These are phyloP conservation scores for Parnassius orleans DNA, from an alignment of 2,888 invertebrate species.

Conservation along the genomic window DNA sequence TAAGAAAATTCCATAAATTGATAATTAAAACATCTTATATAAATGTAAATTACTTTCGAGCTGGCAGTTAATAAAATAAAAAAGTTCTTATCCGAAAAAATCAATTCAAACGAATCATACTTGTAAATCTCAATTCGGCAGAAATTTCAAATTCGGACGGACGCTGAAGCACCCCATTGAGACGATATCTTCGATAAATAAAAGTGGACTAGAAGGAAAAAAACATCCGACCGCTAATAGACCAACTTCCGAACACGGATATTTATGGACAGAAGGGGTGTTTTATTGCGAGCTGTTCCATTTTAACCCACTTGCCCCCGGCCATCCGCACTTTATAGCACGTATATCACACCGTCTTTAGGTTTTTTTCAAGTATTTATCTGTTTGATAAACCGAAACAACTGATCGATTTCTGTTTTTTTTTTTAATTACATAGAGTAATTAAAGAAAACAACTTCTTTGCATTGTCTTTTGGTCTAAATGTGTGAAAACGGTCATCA, in stretches of 20 bases:
- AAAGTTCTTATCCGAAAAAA: neutral
- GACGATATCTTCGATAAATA: slow-evolving; percentile 64
- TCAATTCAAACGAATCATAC: slow-evolving; percentile 22
- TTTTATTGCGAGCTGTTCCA: slow-evolving; percentile 72
- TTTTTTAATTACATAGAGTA: too few species aligned
- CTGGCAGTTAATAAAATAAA: too few species aligned
- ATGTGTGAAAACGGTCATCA: too few species aligned
- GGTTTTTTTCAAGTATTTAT: too few species aligned
- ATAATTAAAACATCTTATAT: too few species aligned
- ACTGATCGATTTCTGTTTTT: too few species aligned
- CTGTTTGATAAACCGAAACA: too few species aligned
- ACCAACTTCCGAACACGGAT: slow-evolving; percentile 72
- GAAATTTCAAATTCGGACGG: slow-evolving; percentile 26
- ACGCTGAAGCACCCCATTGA: slow-evolving; percentile 47
- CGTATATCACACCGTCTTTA: slow-evolving; percentile 43
- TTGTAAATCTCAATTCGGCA: slow-evolving; percentile 23
- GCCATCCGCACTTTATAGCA: slow-evolving; percentile 67
- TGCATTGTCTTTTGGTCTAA: too few species aligned
- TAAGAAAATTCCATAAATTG: too few species aligned
- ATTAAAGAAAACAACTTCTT: too few species aligned
- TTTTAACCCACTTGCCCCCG: slow-evolving; percentile 77
- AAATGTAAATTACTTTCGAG: too few species aligned
- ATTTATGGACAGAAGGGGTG: slow-evolving; percentile 78
- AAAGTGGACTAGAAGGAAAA: slow-evolving; percentile 57
- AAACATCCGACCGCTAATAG: slow-evolving; percentile 77